Base-by-base conservation (phyloP, 2,888 invertebrate species). In the Epinotia demarniana region DNA sequence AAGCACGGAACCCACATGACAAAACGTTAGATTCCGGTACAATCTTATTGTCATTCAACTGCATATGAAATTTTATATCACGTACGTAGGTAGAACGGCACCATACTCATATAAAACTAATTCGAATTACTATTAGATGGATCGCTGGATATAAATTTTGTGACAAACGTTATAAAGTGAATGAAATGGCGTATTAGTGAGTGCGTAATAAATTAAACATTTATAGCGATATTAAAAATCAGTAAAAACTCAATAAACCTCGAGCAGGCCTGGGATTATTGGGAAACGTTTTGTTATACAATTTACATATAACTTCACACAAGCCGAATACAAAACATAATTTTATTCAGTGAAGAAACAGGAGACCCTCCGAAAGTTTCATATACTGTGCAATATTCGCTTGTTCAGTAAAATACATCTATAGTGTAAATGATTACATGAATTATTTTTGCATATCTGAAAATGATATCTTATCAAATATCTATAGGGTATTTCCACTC, bases 191-290 rank as follows among this genome's bases (percentile, higher is more conserved):
- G 86, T 89, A 91, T 92, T 91, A 92, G 90, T 85, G 86, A 82
- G 82, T 81, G 80, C 81, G 87, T 84, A 84, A 91, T 92, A 92
- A 92, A 92, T 88, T 90, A 89, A 85, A 89, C 86, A 92, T 92
- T 92, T 92, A 92, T 90, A 85, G 89, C 89, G 84, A 83, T 90
- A 92, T 92, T 90, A 91, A 90, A 90, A 84, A 87, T 87, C 86
- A 85, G 89, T 92, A 90, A 92, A 92, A 90, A 86, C 87, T 87
- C 89, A 89, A 90, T 91, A 89, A 88, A 90, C 84, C 83, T 80
- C 81, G 83, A 80, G 81, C 84, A 80, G 83, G 84, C 83, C 83
- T 84, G 81, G 84, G 83, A 80, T 80, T 83, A 85, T 91, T 91
- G 85, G 87, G 87, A 86, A 89, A 89, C 83, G 77, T 77, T 80